Evolutionary conservation across 2,888 invertebrate genomes (phyloP), one percentile per base, ranked within the genome.

Genomic region (Hoplodrina ambigua): DNA sequence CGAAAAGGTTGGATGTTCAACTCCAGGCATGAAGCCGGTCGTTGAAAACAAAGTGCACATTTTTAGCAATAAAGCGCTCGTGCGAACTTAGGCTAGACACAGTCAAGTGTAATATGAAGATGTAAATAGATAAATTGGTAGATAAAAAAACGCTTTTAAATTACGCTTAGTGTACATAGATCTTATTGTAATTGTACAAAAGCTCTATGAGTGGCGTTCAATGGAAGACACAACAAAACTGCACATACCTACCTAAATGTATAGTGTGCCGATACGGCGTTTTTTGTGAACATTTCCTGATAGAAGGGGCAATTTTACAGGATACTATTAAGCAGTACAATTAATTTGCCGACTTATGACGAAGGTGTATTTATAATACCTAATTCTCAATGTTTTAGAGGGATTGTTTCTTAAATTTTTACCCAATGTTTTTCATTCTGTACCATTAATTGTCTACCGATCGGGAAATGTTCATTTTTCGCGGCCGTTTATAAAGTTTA

Each of bases 141-240:
- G 30, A 25, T 69, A 10, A 52, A 53, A n/a, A 53, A 53, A 52
- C 7, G 66, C 41, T 67, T 65, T 52, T 52, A 64, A 53, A 65
- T 30, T 53, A 46, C 46, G n/a, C 20, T 53, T 13, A 20, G n/a
- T 67, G 44, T 20, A 54, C 20, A 20, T 63, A 46, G 19, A 49
- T 19, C 1, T 52, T 57, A 71, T 52, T 33, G 4, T 69, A n/a
- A 52, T 15, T 15, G 25, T 30, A 33, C 13, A 7, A n/a, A 44
- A 13, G 20, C 52, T 19, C 20, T 44, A 54, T 68, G 53, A 54
- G 37, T 55, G 25, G 8, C 25, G 4, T 55, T 19, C 49, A 37
- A 55, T 68, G 8, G 7, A 55, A 69, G 19, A 49, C 49, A 49
- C 56, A 41, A 41, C 33, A 25, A 25, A 58, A 44, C 13, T 20